Evolutionary conservation across 1,140 invertebrate genomes (phyloP).

Genomic region (Galendromus occidentalis): DNA sequence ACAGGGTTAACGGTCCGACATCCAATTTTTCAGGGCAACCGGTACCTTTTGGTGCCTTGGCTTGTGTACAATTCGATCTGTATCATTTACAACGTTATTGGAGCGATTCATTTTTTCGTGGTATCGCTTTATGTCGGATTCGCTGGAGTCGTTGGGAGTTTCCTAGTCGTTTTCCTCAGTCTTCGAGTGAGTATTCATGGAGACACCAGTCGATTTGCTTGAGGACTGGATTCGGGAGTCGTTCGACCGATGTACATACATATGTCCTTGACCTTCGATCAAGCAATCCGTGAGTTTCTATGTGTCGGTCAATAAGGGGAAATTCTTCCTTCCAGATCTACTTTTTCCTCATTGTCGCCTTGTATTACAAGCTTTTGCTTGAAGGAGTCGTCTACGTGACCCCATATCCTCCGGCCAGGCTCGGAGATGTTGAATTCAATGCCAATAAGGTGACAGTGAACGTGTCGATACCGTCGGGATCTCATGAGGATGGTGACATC

Average conservation of each 20-base stretch:
- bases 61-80: slow-evolving; percentile 6
- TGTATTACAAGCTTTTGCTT: background rate
- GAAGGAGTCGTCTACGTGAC: background rate
- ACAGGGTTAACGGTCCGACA: background rate
- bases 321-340: background rate
- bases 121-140: slow-evolving; percentile 8
- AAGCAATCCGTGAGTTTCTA: too few species aligned
- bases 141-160: background rate
- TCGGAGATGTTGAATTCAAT: slow-evolving; percentile 1
- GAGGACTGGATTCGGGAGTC: too few species aligned
- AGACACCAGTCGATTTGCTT: too few species aligned
- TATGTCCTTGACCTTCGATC: too few species aligned
- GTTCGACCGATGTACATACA: too few species aligned
- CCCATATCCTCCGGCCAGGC: background rate
- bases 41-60: slow-evolving; percentile 7
- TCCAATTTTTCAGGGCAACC: background rate
- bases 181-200: background rate
- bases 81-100: background rate
- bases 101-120: slow-evolving; percentile 3
- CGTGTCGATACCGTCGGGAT: background rate
- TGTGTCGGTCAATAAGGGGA: too few species aligned
- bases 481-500: background rate
- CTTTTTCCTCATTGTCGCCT: slow-evolving; percentile 1
- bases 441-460: background rate
- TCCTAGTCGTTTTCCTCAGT: slow-evolving; percentile 6